These are phyloP conservation scores for Gadus macrocephalus DNA, from an alignment of 2,113 vertebrate species.

Conservation along the genomic window DNA sequence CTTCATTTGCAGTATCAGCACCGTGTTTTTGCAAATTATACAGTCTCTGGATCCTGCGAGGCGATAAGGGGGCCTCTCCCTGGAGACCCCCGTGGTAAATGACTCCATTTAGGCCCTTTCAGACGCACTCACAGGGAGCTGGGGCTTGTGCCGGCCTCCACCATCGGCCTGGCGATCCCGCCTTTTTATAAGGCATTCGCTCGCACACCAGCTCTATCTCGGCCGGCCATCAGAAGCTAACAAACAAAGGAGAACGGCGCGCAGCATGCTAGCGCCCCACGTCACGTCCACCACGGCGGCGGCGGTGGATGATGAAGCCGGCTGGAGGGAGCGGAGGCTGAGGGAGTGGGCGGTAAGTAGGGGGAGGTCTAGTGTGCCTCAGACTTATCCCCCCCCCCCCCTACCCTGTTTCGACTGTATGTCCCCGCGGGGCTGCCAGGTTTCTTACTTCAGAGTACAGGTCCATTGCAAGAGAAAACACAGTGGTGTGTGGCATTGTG, in stretches of 20 bases:
- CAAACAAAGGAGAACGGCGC: constrained; percentile 43
- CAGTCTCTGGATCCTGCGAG: constrained; percentile 60
- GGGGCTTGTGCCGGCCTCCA: constrained; percentile 42
- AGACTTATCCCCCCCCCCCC: constrained; percentile 17
- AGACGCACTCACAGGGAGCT: constrained; percentile 59
- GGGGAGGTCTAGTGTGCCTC: constrained; percentile 37
- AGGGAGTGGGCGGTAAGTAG: not conserved
- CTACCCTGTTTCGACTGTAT: constrained; percentile 48
- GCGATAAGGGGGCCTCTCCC: constrained; percentile 64
- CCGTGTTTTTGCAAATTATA: constrained; percentile 71
- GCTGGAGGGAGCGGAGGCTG: not conserved
- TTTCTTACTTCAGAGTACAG: constrained; percentile 63
- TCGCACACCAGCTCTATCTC: constrained; percentile 55
- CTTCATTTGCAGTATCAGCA: constrained; percentile 73
- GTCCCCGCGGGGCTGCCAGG: constrained; percentile 65
- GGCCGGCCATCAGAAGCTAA: constrained; percentile 68
- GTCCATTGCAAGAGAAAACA: constrained; percentile 73
- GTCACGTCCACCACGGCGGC: constrained; percentile 49
- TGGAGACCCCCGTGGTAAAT: constrained; percentile 53
- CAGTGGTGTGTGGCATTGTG: constrained; percentile 79
- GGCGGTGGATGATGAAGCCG: not conserved
- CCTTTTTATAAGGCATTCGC: constrained; percentile 39
- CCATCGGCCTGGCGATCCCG: constrained; percentile 42
- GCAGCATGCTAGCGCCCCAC: too few relatives aligned
- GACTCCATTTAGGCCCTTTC: constrained; percentile 67